Percentiles rank a stretch among this genome's conserved stretches.
Conservation (phyloP, 2,797 vertebrate genomes). For the Anabacerthia variegaticeps region DNA sequence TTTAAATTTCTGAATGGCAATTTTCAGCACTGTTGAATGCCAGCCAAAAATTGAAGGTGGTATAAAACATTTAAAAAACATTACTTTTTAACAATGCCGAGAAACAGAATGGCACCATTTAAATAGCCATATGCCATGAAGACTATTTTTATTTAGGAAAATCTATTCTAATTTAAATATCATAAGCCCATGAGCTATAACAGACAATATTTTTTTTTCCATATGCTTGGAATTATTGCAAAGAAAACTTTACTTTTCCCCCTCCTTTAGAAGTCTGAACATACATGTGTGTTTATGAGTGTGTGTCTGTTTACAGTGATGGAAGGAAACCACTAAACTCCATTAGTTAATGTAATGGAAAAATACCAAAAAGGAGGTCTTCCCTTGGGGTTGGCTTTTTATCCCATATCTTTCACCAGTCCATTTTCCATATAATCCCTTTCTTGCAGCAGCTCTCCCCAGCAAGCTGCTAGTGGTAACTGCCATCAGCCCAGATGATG, state of each 20-base stretch:
- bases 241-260: conserved; percentile 45
- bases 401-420: conserved; percentile 10
- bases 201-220: conserved; percentile 73
- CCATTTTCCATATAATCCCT: neutral
- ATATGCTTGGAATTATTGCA: conserved; percentile 78
- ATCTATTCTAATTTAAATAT: conserved; percentile 83
- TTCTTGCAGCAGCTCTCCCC: neutral
- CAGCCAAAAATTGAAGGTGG: conserved; percentile 64
- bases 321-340: conserved; percentile 39
- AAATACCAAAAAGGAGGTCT: conserved; percentile 13
- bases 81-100: conserved; percentile 73
- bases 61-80: conserved; percentile 70
- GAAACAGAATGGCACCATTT: conserved; percentile 72
- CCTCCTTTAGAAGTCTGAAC: conserved; percentile 36
- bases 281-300: conserved; percentile 6
- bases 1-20: neutral
- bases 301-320: conserved; percentile 43
- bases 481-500: neutral
- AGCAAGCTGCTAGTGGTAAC: neutral
- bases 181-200: conserved; percentile 80
- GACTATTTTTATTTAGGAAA: conserved; percentile 83
- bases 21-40: neutral
- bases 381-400: neutral
- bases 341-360: conserved; percentile 39
- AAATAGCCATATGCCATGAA: conserved; percentile 73